A percentile compares a stretch with the other conserved stretches of the same genome.
Evolutionary conservation across 2,888 invertebrate species (phyloP).

Genomic region (Plusia festucae): DNA sequence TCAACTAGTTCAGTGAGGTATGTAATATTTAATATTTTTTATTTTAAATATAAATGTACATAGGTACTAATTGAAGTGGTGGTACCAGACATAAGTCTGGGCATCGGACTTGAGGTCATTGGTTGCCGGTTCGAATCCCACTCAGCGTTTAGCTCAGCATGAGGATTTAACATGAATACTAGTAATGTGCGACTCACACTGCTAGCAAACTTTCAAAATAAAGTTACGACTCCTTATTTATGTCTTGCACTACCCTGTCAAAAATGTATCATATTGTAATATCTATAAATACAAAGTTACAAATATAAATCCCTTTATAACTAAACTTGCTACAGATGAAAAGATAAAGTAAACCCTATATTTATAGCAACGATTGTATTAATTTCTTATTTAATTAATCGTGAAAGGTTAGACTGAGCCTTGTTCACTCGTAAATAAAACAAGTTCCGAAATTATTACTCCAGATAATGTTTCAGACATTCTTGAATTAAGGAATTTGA

Average conservation of each 20-base stretch:
- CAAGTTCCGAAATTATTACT: constrained; percentile 20
- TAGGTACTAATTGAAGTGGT: no score
- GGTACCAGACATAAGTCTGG: no score
- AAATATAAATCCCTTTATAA: background rate
- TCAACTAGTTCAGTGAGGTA: no score
- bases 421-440: constrained; percentile 21
- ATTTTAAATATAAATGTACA: no score
- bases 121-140: no score
- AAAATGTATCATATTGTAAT: background rate
- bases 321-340: background rate
- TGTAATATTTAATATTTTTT: background rate
- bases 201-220: no score
- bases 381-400: constrained; percentile 33
- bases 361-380: constrained; percentile 9
- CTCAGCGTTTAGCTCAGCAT: no score
- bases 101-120: no score
- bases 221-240: no score
- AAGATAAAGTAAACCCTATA: background rate
- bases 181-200: no score
- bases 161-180: no score
- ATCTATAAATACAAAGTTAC: background rate
- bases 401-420: constrained; percentile 34
- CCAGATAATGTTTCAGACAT: constrained; percentile 16
- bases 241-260: background rate
- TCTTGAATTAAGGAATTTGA: background rate